Evolutionary conservation across 2,888 invertebrate species (phyloP).

Genomic region (Lepidochitona cinerea): DNA sequence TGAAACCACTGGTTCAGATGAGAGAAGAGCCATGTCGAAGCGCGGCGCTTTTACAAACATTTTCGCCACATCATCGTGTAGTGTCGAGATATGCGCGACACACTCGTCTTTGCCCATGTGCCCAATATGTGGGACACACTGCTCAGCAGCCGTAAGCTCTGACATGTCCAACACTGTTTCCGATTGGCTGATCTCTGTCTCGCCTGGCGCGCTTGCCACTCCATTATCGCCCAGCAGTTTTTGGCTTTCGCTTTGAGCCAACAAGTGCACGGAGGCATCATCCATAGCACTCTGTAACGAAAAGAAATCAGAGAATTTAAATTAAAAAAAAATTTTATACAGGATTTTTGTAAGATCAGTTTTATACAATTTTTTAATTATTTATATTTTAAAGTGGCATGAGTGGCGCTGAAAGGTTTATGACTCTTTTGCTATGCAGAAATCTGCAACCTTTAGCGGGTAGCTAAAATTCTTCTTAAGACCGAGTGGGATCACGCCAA

Average conservation of each 20-base stretch:
- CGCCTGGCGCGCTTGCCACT: not conserved
- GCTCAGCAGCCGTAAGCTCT: not conserved
- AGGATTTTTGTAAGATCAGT: too few species aligned
- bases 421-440: too few species aligned
- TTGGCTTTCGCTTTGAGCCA: conserved; percentile 2
- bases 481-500: too few species aligned
- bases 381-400: too few species aligned
- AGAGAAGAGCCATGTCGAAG: conserved; percentile 34
- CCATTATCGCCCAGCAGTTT: conserved; percentile 1
- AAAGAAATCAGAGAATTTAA: not conserved
- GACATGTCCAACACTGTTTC: conserved; percentile 5
- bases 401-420: too few species aligned
- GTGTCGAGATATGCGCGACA: conserved; percentile 19
- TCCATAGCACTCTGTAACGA: conserved; percentile 1
- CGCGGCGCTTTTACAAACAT: conserved; percentile 34
- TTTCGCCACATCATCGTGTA: conserved; percentile 47
- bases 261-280: not conserved
- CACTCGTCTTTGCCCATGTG: conserved; percentile 23
- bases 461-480: too few species aligned
- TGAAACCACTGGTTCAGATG: conserved; percentile 23
- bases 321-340: too few species aligned
- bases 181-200: not conserved
- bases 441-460: too few species aligned
- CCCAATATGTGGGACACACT: not conserved
- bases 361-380: too few species aligned